Base-by-base conservation (phyloP, 1,140 invertebrate species). In the Pogonomyrmex barbatus region DNA sequence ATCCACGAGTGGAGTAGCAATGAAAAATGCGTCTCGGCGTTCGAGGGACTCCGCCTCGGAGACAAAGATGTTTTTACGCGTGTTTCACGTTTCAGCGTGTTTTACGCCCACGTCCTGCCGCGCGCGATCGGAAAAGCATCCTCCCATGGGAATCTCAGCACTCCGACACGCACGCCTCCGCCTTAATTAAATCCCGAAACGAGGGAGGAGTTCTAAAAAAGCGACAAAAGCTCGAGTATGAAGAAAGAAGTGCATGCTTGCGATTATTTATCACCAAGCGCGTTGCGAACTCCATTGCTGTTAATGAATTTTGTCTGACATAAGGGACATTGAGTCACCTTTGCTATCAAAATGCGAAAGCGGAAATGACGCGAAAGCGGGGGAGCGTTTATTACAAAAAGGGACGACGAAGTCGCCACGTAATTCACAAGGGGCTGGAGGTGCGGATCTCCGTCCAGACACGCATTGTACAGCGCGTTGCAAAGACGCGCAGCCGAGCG, bases 11-110 rank as follows among this genome's bases (percentile, higher is more conserved):
- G 36, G 45, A 10, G 52, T 54, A 30, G 39, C 36, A 82, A 17
- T 82, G 78, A 82, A 71, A 82, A 82, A 71, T 82, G 52, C 78
- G 39, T 82, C 65, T 71, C 47, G 39, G 14, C 5, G 42, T 54
- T 30, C 52, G 67, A 42, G 52, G 39, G 58, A 30, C 62, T 45
- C 36, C 2, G 30, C 2, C 6, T 45, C n/a, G 45, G 36, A 71
- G 79, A 73, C 79, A 60, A 82, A 24, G 54, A 58, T 71, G 42
- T 71, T 82, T 71, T 71, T 58, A 58, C 39, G 24, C 24, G 24
- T 33, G 75, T 36, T 47, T 63, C 24, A 63, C 9, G 42, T 62
- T 62, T 47, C 42, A 60, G 58, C 9, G 33, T 77, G 77, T 82
- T 50, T 81, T 63, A 82, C 54, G 30, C 79, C 79, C 79, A 82